These are phyloP conservation scores for Fabriciana adippe DNA, from an alignment of 2,888 invertebrate genomes.

Conservation along the genomic window DNA sequence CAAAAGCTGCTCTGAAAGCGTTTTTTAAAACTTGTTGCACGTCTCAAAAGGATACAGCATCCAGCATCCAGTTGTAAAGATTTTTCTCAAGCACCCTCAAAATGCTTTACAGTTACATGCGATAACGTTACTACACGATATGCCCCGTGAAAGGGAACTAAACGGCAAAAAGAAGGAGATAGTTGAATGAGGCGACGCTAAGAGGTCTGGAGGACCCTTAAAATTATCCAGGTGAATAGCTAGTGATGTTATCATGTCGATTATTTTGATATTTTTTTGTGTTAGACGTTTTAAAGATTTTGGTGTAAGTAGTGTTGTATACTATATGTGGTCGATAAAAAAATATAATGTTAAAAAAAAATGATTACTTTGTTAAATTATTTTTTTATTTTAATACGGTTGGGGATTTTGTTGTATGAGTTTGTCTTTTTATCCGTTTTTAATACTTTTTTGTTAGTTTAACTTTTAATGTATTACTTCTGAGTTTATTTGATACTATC, in stretches of 20 bases:
- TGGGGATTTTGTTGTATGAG: too few relatives aligned
- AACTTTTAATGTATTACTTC: too few relatives aligned
- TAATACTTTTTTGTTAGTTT: too few relatives aligned
- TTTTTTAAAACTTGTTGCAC: conserved; percentile 26
- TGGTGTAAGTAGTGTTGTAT: not conserved
- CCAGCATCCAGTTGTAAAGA: conserved; percentile 20
- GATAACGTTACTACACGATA: conserved; percentile 22
- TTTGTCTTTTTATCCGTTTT: too few relatives aligned
- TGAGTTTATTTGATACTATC: too few relatives aligned
- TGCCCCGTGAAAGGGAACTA: conserved; percentile 34
- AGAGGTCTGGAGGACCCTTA: conserved; percentile 56
- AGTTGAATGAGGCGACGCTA: conserved; percentile 44
- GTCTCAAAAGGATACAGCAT: conserved; percentile 24
- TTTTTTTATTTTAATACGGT: too few relatives aligned
- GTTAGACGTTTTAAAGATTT: not conserved
- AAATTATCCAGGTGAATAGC: conserved; percentile 68
- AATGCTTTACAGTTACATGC: conserved; percentile 3
- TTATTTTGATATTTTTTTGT: conserved; percentile 24
- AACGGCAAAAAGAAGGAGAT: conserved; percentile 55
- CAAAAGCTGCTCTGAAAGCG: conserved; percentile 6
- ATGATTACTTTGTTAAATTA: too few relatives aligned
- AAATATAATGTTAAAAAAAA: too few relatives aligned
- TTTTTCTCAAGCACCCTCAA: conserved; percentile 24
- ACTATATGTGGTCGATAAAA: too few relatives aligned
- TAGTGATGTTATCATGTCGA: conserved; percentile 40